These are phyloP conservation scores for Triplophysa bombifrons DNA, from an alignment of 2,797 vertebrate species.

Conservation along the genomic window DNA sequence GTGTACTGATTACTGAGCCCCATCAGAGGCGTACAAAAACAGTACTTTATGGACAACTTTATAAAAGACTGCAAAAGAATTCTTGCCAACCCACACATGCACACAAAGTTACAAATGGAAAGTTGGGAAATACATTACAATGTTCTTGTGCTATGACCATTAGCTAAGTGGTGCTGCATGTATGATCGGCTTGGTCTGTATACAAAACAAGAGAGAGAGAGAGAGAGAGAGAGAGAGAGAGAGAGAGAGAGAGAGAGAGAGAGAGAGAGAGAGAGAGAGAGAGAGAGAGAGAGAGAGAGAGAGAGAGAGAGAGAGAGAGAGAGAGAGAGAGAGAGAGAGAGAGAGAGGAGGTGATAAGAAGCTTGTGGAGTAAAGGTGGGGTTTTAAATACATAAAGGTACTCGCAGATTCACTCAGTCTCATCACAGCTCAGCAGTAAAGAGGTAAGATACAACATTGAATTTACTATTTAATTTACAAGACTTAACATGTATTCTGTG, in stretches of 20 bases:
- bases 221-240: slow-evolving; percentile 15
- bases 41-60: too few relatives aligned
- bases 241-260: slow-evolving; percentile 1
- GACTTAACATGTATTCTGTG: background rate
- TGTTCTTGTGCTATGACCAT: slow-evolving; percentile 1
- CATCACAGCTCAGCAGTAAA: slow-evolving; percentile 19
- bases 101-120: slow-evolving; percentile 42
- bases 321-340: slow-evolving; percentile 15
- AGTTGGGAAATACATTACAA: slow-evolving; percentile 49
- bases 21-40: too few relatives aligned
- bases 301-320: slow-evolving; percentile 2
- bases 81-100: slow-evolving; percentile 7
- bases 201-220: slow-evolving; percentile 22
- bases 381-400: background rate
- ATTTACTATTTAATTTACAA: background rate
- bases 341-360: slow-evolving; percentile 59
- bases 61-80: background rate
- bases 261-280: slow-evolving; percentile 49
- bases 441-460: slow-evolving; percentile 61
- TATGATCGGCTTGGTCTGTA: slow-evolving; percentile 31
- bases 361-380: slow-evolving; percentile 39
- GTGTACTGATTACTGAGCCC: too few relatives aligned
- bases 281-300: slow-evolving; percentile 25
- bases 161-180: background rate
- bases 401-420: slow-evolving; percentile 31